These are phyloP conservation scores for Plebejus anna DNA, from an alignment of 2,888 invertebrate genomes.

Conservation along the genomic window DNA sequence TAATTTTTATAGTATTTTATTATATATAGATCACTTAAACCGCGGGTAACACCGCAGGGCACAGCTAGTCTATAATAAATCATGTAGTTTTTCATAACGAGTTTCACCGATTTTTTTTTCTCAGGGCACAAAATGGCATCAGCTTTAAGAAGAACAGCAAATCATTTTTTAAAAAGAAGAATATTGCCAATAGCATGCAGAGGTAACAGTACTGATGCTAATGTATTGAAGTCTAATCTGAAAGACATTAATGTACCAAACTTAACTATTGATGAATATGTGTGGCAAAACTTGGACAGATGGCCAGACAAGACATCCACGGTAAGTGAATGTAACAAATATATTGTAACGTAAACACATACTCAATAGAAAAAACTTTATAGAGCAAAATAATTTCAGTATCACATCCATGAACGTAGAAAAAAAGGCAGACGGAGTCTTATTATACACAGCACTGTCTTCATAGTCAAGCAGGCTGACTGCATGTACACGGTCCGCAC, in stretches of 20 bases:
- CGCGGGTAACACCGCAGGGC: no score
- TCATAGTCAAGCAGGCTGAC: no score
- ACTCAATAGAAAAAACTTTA: neutral
- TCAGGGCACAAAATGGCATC: constrained; percentile 43
- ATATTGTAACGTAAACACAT: neutral
- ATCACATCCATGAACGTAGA: neutral
- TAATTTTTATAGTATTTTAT: no score
- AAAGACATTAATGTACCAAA: constrained; percentile 69
- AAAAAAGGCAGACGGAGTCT: no score
- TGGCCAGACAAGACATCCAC: constrained; percentile 84
- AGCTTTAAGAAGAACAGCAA: constrained; percentile 44
- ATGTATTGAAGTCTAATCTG: constrained; percentile 70
- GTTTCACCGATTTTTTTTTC: neutral
- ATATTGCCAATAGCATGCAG: constrained; percentile 40
- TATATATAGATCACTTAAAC: no score
- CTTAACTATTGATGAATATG: constrained; percentile 78
- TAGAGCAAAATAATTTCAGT: neutral
- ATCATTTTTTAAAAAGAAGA: constrained; percentile 41
- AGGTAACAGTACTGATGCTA: constrained; percentile 46
- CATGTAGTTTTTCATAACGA: neutral
- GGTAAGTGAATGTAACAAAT: constrained; percentile 63
- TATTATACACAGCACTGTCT: no score
- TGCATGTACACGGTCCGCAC: no score
- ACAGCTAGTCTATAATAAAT: neutral
- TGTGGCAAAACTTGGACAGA: constrained; percentile 82